Evolutionary conservation across 1,140 invertebrate genomes (phyloP).

Genomic region (Drosophila subpulchrella): DNA sequence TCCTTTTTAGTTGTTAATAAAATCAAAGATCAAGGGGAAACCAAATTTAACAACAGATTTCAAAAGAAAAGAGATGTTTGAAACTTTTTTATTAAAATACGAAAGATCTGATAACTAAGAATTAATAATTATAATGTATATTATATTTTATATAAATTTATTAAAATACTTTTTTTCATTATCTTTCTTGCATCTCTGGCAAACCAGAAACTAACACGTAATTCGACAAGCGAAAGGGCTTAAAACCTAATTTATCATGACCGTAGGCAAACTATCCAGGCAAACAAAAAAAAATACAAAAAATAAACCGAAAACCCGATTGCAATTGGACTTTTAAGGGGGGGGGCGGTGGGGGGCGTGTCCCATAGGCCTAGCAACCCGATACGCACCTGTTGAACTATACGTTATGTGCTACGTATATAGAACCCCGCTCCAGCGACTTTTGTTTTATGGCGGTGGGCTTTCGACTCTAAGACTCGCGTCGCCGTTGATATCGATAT

Average conservation of each 20-base stretch:
- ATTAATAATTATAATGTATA: too few species aligned
- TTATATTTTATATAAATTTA: background rate
- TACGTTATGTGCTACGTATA: background rate
- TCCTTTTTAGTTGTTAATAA: slow-evolving; percentile 8
- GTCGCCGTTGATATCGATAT: slow-evolving; percentile 69
- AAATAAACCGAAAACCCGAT: slow-evolving; percentile 17
- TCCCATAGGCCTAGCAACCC: slow-evolving; percentile 50
- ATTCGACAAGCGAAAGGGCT: slow-evolving; percentile 26
- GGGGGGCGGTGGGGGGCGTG: slow-evolving; percentile 7
- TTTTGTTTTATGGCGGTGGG: slow-evolving; percentile 57
- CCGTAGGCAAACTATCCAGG: slow-evolving; percentile 18
- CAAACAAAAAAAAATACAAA: background rate
- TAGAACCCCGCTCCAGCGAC: slow-evolving; percentile 7
- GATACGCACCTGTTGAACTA: slow-evolving; percentile 30
- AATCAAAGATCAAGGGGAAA: background rate
- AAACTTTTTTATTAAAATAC: background rate
- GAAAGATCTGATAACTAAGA: background rate
- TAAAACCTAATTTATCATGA: slow-evolving; percentile 74
- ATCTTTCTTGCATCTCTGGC: background rate
- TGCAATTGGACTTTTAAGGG: slow-evolving; percentile 23
- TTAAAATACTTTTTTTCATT: background rate
- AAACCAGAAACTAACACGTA: slow-evolving; percentile 19
- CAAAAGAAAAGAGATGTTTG: background rate
- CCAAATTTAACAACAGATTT: background rate
- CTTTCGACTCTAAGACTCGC: slow-evolving; percentile 60